Percentiles rank a stretch among this genome's conserved stretches.
phyloP scores from a whole-genome alignment of 2,113 vertebrate species.

The Cephalopholis sonnerati region DNA sequence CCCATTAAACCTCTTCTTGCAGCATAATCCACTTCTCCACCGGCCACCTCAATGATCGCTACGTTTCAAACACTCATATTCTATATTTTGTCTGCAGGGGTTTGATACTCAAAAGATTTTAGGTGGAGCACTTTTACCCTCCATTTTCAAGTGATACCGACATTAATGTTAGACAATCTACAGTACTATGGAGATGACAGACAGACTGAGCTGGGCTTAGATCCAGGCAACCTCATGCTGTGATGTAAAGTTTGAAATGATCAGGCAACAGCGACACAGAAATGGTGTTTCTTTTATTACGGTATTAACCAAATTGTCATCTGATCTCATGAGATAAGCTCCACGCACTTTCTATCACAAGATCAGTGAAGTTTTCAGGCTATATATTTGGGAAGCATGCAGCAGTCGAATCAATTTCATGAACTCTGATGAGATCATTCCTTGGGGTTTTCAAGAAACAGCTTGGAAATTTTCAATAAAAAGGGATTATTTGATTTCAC shows the following conservation, averaged over 20 bases:
- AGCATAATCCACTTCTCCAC: constrained; percentile 26
- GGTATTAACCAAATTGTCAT: constrained; percentile 54
- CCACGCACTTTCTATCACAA: constrained; percentile 36
- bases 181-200: constrained; percentile 68
- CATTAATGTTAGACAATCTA: constrained; percentile 67
- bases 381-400: constrained; percentile 74
- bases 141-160: constrained; percentile 54
- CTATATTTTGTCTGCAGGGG: constrained; percentile 17
- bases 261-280: constrained; percentile 78
- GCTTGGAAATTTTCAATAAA: constrained; percentile 65
- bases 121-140: constrained; percentile 63
- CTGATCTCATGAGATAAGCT: constrained; percentile 62
- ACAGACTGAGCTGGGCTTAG: constrained; percentile 62
- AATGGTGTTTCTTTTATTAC: constrained; percentile 61
- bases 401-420: constrained; percentile 74
- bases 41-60: constrained; percentile 8
- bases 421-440: constrained; percentile 76
- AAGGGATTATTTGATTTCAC: constrained; percentile 64
- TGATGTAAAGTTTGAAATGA: constrained; percentile 74
- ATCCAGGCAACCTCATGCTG: constrained; percentile 74
- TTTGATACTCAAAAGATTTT: constrained; percentile 64
- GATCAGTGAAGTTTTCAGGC: constrained; percentile 67
- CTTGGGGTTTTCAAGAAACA: constrained; percentile 74
- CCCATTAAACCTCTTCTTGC: constrained; percentile 16
- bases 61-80: constrained; percentile 17